Evolutionary conservation across 2,113 vertebrate species (phyloP).

Genomic region (Heliornis fulica): DNA sequence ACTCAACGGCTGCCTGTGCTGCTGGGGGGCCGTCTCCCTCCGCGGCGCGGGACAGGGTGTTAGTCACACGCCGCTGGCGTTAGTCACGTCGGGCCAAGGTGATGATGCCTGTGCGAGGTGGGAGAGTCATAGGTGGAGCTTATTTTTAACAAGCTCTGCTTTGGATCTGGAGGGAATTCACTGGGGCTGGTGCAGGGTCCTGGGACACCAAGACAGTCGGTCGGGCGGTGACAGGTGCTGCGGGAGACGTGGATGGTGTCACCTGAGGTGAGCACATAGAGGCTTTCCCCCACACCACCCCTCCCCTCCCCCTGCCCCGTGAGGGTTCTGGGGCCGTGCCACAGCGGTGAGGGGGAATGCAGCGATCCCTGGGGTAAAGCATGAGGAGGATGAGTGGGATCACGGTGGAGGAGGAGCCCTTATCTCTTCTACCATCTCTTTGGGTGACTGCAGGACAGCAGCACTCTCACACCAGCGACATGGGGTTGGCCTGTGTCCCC

Average conservation of each 20-base stretch:
- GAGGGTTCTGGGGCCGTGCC: accelerated
- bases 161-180: background rate
- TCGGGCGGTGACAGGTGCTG: background rate
- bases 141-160: background rate
- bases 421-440: background rate
- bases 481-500: background rate
- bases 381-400: too few species aligned
- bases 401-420: background rate
- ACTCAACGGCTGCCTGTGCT: background rate
- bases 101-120: accelerated
- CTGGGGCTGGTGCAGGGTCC: accelerated
- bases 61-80: background rate
- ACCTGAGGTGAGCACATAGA: accelerated
- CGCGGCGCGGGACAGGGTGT: accelerated
- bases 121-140: background rate
- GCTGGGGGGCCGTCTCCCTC: background rate
- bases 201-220: accelerated
- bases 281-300: background rate
- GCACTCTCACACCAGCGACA: accelerated
- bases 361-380: background rate
- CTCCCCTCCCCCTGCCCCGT: accelerated
- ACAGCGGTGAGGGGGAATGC: accelerated
- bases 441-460: background rate
- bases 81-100: background rate
- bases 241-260: background rate